Evolutionary conservation across 2,113 vertebrate genomes (phyloP).

Genomic region (Aspiorhynchus laticeps): DNA sequence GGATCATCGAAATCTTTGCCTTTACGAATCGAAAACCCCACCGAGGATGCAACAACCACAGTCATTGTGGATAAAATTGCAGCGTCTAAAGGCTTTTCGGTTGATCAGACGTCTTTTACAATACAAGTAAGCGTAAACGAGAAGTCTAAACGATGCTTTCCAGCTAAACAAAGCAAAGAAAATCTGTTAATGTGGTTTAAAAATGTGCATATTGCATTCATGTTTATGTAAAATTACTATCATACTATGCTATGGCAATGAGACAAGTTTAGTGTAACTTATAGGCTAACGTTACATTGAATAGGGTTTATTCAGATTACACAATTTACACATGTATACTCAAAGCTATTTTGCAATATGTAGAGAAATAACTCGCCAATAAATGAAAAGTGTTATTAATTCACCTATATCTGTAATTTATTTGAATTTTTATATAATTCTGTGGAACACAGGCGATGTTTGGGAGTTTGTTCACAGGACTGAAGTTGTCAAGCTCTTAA

Average conservation of each 20-base stretch:
- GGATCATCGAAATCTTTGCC: constrained; percentile 76
- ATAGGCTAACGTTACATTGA: no score
- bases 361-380: not conserved
- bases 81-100: constrained; percentile 79
- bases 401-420: not conserved
- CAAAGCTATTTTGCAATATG: not conserved
- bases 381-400: not conserved
- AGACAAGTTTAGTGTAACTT: not conserved
- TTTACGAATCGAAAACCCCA: constrained; percentile 84
- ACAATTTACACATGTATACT: not conserved
- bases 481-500: no score
- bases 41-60: constrained; percentile 67
- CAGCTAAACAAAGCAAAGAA: not conserved
- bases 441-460: not conserved
- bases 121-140: constrained; percentile 75
- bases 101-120: constrained; percentile 68
- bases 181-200: not conserved
- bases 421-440: not conserved
- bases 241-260: not conserved
- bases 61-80: constrained; percentile 79
- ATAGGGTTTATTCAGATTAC: not conserved
- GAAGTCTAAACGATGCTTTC: not conserved
- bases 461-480: not conserved
- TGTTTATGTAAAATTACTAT: not conserved
- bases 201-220: not conserved